A percentile compares a stretch with the other conserved stretches of the same genome.
phyloP scores from a whole-genome alignment of 92 coral and sea anemone genomes.

The Montipora capitata region DNA sequence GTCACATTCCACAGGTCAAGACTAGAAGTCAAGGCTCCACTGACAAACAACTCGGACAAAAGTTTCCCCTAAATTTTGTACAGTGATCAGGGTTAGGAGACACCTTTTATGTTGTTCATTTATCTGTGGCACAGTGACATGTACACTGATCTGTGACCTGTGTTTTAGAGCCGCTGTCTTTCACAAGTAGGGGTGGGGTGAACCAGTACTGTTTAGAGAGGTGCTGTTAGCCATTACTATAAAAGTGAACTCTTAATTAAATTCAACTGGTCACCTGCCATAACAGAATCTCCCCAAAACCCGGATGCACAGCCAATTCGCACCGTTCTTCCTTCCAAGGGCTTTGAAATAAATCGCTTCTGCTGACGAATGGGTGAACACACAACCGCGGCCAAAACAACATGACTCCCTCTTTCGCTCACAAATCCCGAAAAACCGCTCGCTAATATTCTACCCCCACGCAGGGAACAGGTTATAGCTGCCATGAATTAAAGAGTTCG shows the following conservation, averaged over 20 bases:
- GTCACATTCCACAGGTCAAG: no score
- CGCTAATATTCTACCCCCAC: constrained; percentile 5
- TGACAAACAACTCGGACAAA: no score
- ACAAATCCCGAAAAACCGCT: background rate
- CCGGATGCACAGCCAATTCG: constrained; percentile 99
- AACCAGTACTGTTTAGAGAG: background rate
- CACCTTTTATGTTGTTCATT: no score
- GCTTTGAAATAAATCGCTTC: constrained; percentile 49
- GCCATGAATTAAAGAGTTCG: constrained; percentile 2
- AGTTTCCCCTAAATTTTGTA: no score
- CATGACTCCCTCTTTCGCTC: constrained; percentile 15
- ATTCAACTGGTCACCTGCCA: constrained; percentile 76
- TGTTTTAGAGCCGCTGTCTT: no score
- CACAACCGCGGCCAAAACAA: constrained; percentile 7
- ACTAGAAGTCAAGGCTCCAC: no score
- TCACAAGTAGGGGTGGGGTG: no score
- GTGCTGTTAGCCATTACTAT: background rate
- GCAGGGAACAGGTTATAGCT: constrained; percentile 17
- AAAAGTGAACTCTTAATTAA: background rate
- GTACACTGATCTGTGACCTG: no score
- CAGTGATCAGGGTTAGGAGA: no score
- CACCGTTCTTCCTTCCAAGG: constrained; percentile 92
- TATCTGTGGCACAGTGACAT: no score
- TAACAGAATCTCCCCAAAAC: constrained; percentile 98
- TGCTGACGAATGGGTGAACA: constrained; percentile 19